These are phyloP conservation scores for Caenorhabditis becei DNA, from an alignment of 2,888 invertebrate species.

Conservation along the genomic window DNA sequence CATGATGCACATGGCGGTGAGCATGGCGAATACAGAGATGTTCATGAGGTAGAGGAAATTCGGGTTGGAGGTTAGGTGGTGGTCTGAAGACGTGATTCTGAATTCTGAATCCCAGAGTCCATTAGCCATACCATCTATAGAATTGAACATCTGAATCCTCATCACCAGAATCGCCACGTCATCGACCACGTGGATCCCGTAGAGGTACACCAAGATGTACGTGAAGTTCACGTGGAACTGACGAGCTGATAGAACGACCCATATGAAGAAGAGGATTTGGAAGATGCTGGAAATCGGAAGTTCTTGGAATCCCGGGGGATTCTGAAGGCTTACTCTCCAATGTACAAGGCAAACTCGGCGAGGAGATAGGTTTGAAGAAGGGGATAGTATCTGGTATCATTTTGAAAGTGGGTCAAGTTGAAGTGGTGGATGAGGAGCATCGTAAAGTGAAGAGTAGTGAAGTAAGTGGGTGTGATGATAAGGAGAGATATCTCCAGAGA, in stretches of 20 bases:
- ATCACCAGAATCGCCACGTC: slow-evolving; percentile 27
- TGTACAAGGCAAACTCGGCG: slow-evolving; percentile 9
- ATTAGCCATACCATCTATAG: slow-evolving; percentile 19
- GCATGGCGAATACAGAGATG: slow-evolving; percentile 17
- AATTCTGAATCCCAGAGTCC: no score
- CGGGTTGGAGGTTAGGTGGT: not conserved
- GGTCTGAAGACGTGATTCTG: no score
- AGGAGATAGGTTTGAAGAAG: slow-evolving; percentile 1
- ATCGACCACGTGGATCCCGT: slow-evolving; percentile 26
- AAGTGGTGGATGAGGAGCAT: slow-evolving; percentile 34
- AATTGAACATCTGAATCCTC: slow-evolving; percentile 25
- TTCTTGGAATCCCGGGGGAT: no score
- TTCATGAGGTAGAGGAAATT: slow-evolving; percentile 4
- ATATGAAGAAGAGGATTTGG: slow-evolving; percentile 17
- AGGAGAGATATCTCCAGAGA: no score
- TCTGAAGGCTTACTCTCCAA: slow-evolving; percentile 41
- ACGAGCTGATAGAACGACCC: slow-evolving; percentile 14
- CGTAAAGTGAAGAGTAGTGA: no score
- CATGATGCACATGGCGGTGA: slow-evolving; percentile 18
- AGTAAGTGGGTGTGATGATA: no score
- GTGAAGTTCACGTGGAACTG: slow-evolving; percentile 48
- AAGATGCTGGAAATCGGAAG: slow-evolving; percentile 25
- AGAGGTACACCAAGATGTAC: slow-evolving; percentile 7
- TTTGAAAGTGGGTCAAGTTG: slow-evolving; percentile 27
- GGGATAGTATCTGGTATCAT: not conserved